These are phyloP conservation scores for Alexandromys fortis DNA, from an alignment of 2,113 vertebrate species.

Conservation along the genomic window DNA sequence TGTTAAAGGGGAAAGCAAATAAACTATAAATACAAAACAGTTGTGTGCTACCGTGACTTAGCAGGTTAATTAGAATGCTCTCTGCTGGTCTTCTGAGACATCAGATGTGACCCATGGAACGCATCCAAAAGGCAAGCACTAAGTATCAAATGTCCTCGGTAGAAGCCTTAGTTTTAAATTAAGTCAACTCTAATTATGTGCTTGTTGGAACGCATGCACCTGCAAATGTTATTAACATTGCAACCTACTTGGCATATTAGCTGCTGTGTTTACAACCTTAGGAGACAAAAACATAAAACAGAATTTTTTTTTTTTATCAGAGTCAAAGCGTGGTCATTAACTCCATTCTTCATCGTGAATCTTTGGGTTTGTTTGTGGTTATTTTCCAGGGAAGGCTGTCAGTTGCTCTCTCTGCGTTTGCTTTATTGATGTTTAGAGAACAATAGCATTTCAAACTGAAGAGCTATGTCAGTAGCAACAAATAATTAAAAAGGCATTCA, in stretches of 20 bases:
- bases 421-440: slow-evolving; percentile 43
- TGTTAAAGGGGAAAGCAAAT: background rate
- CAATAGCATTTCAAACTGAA: slow-evolving; percentile 50
- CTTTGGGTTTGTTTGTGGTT: slow-evolving; percentile 2
- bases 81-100: background rate
- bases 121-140: background rate
- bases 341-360: slow-evolving; percentile 49
- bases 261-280: slow-evolving; percentile 47
- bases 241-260: slow-evolving; percentile 11
- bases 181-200: slow-evolving; percentile 52
- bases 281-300: slow-evolving; percentile 57
- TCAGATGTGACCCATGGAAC: slow-evolving; percentile 19
- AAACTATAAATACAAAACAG: slow-evolving; percentile 18
- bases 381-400: slow-evolving; percentile 1
- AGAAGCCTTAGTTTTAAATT: slow-evolving; percentile 63
- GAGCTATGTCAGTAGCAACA: slow-evolving; percentile 25
- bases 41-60: slow-evolving; percentile 1
- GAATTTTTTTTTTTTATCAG: background rate
- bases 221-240: slow-evolving; percentile 59
- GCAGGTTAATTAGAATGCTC: slow-evolving; percentile 71
- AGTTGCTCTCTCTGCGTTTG: background rate
- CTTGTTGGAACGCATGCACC: slow-evolving; percentile 8
- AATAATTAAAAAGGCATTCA: slow-evolving; percentile 32
- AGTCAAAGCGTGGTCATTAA: slow-evolving; percentile 30
- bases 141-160: slow-evolving; percentile 20